phyloP scores from a whole-genome alignment of 2,797 vertebrate species.

The Gadopsis bispinosus region DNA sequence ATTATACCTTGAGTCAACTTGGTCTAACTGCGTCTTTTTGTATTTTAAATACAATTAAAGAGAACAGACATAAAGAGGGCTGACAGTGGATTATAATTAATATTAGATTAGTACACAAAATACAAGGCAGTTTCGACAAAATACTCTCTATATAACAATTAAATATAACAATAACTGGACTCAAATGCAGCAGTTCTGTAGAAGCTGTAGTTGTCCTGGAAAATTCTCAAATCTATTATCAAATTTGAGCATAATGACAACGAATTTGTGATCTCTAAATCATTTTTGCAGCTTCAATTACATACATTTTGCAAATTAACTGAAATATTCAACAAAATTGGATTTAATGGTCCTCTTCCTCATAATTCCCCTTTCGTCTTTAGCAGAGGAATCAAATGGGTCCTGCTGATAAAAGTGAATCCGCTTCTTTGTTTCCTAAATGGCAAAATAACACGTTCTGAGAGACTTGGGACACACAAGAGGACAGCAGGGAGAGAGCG shows the following conservation, averaged over 20 bases:
- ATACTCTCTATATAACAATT: not conserved
- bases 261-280: not conserved
- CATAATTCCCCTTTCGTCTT: not conserved
- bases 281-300: not conserved
- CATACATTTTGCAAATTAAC: not conserved
- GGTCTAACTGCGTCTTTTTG: not conserved
- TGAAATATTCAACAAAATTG: not conserved
- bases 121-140: not conserved
- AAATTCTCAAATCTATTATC: not conserved
- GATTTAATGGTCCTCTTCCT: not conserved
- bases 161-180: not conserved
- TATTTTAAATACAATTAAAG: not conserved
- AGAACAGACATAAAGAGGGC: not conserved
- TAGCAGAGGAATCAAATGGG: constrained; percentile 17
- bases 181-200: not conserved
- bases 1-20: not conserved
- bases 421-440: constrained; percentile 43
- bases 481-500: constrained; percentile 54
- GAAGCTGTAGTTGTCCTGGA: not conserved
- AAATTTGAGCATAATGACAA: not conserved
- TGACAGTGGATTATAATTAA: not conserved
- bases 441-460: constrained; percentile 40
- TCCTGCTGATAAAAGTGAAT: constrained; percentile 27
- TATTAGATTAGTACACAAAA: not conserved
- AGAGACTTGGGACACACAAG: constrained; percentile 33